Conservation (phyloP, 2,888 invertebrate species). For the Cheilosia grossa region DNA sequence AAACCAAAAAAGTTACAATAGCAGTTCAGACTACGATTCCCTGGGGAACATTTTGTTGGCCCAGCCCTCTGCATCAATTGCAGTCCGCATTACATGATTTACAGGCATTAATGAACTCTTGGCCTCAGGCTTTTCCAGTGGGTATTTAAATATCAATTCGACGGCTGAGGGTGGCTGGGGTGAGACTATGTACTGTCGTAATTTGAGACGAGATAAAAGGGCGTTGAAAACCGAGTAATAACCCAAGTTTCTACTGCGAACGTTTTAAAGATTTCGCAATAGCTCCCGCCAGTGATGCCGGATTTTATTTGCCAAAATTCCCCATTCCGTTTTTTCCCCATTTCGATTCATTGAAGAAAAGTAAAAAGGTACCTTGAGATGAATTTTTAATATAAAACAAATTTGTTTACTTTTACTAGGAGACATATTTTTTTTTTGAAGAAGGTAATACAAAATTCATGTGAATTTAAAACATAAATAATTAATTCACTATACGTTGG, state of each 20-base stretch:
- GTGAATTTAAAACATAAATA: too few species aligned
- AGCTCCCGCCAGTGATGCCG: too few species aligned
- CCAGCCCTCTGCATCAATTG: conserved; percentile 43
- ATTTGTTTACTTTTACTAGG: too few species aligned
- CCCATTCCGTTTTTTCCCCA: too few species aligned
- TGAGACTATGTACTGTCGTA: background rate
- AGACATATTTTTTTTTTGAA: too few species aligned
- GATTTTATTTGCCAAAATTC: too few species aligned
- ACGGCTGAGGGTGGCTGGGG: background rate
- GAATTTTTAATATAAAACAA: too few species aligned
- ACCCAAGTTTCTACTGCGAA: background rate
- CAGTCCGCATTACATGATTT: conserved; percentile 54
- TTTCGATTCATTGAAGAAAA: too few species aligned
- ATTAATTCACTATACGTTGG: too few species aligned
- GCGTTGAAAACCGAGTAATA: conserved; percentile 5
- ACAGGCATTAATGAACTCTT: conserved; percentile 54
- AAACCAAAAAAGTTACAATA: conserved; percentile 57
- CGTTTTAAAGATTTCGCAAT: conserved; percentile 19
- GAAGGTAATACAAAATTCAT: too few species aligned
- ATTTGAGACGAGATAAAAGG: conserved; percentile 44
- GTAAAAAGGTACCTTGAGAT: too few species aligned
- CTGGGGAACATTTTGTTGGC: conserved; percentile 43
- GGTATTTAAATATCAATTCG: conserved; percentile 58
- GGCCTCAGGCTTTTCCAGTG: conserved; percentile 39
- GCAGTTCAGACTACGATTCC: conserved; percentile 36